These are phyloP conservation scores for Lysiphlebus fabarum DNA, from an alignment of 1,140 invertebrate genomes.

Conservation along the genomic window DNA sequence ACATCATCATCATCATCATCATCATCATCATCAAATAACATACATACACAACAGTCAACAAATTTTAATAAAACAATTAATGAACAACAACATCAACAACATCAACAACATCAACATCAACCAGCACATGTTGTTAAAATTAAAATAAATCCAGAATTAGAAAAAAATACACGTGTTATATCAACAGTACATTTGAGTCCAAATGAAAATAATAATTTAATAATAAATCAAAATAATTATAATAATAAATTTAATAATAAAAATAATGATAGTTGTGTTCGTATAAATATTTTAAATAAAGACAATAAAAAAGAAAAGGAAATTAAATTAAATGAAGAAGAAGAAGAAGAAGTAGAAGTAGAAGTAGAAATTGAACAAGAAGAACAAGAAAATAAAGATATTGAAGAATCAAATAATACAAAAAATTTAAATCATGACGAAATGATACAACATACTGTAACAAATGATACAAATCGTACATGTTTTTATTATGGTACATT, in stretches of 20 bases:
- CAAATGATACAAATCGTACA: conserved; percentile 32
- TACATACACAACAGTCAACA: conserved; percentile 42
- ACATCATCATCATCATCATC: conserved; percentile 49
- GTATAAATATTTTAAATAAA: conserved; percentile 51
- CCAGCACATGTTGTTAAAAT: conserved; percentile 65
- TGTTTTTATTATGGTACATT: conserved; percentile 60
- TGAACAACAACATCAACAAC: conserved; percentile 32
- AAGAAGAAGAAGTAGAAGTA: too few species aligned
- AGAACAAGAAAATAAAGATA: too few species aligned
- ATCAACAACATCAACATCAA: conserved; percentile 34
- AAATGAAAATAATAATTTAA: conserved; percentile 27
- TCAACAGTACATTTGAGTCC: conserved; percentile 45
- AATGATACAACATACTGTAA: conserved; percentile 39
- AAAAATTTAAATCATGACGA: conserved; percentile 26
- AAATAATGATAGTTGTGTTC: conserved; percentile 44
- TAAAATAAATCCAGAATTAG: conserved; percentile 61
- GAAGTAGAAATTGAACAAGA: too few species aligned
- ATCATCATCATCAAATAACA: too few species aligned
- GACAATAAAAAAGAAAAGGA: conserved; percentile 26
- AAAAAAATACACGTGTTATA: conserved; percentile 43
- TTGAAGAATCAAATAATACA: too few species aligned
- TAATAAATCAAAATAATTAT: conserved; percentile 46
- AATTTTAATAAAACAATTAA: conserved; percentile 45
- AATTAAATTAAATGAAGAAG: not conserved
- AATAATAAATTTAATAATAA: conserved; percentile 37